Percentiles rank a stretch among this genome's conserved stretches.
Evolutionary conservation across 2,113 vertebrate genomes (phyloP).

Genomic region (Callorhinus ursinus): DNA sequence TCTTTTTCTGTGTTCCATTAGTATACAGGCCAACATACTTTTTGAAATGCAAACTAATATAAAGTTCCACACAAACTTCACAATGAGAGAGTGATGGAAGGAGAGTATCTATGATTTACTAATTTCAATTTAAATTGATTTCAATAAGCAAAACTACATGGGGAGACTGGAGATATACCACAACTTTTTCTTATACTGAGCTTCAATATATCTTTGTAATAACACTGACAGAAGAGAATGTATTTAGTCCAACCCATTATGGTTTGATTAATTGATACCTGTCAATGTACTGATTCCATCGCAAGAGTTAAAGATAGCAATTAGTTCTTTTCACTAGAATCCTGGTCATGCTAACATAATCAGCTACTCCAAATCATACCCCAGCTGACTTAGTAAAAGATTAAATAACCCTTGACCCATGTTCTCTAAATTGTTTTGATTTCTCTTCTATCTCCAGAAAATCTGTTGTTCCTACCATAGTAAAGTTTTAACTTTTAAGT

Average conservation of each 20-base stretch:
- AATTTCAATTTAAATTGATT: constrained; percentile 47
- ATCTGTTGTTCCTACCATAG: neutral
- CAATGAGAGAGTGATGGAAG: neutral
- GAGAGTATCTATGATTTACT: neutral
- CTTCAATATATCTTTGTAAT: neutral
- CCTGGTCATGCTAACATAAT: neutral
- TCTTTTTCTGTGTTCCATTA: neutral
- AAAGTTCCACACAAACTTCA: neutral
- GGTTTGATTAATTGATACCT: neutral
- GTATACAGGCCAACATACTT: neutral
- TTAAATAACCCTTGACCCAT: neutral
- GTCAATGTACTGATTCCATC: neutral
- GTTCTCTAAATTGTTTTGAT: neutral
- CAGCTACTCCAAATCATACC: neutral
- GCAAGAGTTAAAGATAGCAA: neutral
- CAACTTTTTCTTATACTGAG: neutral
- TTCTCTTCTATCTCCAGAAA: constrained; percentile 43
- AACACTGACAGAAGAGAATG: neutral
- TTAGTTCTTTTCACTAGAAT: neutral
- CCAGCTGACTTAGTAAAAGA: neutral
- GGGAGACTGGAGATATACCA: neutral
- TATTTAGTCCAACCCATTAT: neutral
- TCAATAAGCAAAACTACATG: constrained; percentile 59
- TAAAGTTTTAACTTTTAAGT: constrained; percentile 54
- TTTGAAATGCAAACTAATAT: neutral